Percentiles rank a stretch among this genome's conserved stretches.
Conservation (phyloP, 2,888 invertebrate genomes). For the Nineta flava region DNA sequence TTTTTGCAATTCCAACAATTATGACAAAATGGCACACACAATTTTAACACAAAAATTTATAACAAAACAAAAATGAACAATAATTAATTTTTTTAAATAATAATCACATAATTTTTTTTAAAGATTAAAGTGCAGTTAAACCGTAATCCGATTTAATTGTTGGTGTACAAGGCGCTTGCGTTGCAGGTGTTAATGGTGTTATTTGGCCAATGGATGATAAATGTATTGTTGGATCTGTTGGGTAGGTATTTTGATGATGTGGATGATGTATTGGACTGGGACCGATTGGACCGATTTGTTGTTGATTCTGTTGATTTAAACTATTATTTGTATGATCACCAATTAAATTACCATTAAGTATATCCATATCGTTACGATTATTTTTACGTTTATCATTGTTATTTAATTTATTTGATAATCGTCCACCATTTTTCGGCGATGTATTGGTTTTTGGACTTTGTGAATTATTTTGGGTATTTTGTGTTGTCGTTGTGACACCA, state of each 20-base stretch:
- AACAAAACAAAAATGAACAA: background rate
- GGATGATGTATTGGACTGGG: slow-evolving; percentile 19
- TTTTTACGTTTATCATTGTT: slow-evolving; percentile 35
- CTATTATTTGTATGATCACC: slow-evolving; percentile 19
- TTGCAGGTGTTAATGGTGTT: slow-evolving; percentile 35
- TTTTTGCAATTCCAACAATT: too few relatives aligned
- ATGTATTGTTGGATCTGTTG: slow-evolving; percentile 30
- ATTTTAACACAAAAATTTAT: background rate
- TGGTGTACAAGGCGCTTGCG: slow-evolving; percentile 33
- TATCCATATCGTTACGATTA: slow-evolving; percentile 9
- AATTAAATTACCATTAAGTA: slow-evolving; percentile 4
- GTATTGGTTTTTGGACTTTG: slow-evolving; percentile 24
- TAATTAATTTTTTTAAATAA: background rate
- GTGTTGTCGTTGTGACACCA: slow-evolving; percentile 42
- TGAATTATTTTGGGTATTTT: slow-evolving; percentile 11
- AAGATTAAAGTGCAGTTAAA: slow-evolving; percentile 57
- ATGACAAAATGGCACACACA: too few relatives aligned
- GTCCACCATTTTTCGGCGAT: slow-evolving; percentile 48
- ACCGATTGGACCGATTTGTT: slow-evolving; percentile 34
- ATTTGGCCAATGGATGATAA: slow-evolving; percentile 35
- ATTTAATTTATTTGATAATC: slow-evolving; percentile 40
- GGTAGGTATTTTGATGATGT: slow-evolving; percentile 23
- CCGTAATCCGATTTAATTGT: slow-evolving; percentile 78
- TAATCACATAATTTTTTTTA: background rate
- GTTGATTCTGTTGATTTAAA: slow-evolving; percentile 31